These are phyloP conservation scores for Syrmaticus mikado DNA, from an alignment of 2,113 vertebrate species.

Conservation along the genomic window DNA sequence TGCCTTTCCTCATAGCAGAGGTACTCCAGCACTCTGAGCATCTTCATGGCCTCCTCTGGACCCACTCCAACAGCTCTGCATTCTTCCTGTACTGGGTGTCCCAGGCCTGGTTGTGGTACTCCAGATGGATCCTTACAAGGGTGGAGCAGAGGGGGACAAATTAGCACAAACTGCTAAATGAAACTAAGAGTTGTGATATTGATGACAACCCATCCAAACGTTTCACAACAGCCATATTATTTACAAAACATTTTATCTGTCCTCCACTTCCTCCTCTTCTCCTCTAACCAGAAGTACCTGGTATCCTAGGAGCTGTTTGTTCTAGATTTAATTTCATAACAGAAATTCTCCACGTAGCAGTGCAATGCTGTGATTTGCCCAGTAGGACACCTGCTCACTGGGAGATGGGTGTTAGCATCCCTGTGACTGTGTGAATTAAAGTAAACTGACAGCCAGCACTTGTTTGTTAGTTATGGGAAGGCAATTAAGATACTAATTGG, in stretches of 20 bases:
- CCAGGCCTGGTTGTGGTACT: background rate
- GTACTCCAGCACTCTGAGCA: too few species aligned
- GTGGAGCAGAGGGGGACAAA: background rate
- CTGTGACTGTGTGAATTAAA: background rate
- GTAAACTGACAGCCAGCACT: background rate
- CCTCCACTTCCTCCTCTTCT: background rate
- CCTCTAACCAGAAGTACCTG: background rate
- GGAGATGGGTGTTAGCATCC: background rate
- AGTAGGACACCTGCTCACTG: background rate
- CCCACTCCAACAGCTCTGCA: background rate
- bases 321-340: background rate
- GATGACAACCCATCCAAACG: background rate
- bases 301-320: background rate
- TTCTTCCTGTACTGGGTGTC: background rate
- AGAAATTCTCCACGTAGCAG: background rate
- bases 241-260: background rate
- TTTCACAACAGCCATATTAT: background rate
- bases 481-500: background rate
- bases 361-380: background rate
- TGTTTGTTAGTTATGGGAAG: background rate
- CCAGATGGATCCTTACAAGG: background rate
- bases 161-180: background rate
- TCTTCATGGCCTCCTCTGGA: too few species aligned
- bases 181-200: background rate
- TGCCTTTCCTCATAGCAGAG: too few species aligned